phyloP scores from a whole-genome alignment of 2,113 vertebrate genomes.

The Peromyscus maniculatus region DNA sequence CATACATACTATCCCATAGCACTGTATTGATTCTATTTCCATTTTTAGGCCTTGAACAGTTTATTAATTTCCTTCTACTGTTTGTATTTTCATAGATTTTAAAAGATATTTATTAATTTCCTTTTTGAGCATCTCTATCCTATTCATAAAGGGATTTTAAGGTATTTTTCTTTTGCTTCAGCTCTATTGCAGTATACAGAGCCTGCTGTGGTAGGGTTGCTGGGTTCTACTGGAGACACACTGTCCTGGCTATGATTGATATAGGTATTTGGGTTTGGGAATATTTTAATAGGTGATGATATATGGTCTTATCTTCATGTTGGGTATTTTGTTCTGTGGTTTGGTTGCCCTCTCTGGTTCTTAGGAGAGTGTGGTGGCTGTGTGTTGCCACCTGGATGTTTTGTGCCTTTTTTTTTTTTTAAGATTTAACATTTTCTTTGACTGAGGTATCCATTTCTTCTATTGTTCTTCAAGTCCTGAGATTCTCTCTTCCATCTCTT shows the following conservation, averaged over 20 bases:
- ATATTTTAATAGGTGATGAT: neutral
- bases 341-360: neutral
- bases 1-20: no score
- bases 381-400: neutral
- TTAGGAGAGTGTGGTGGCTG: neutral
- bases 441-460: neutral
- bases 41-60: neutral
- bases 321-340: neutral
- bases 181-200: neutral
- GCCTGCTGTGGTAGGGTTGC: neutral
- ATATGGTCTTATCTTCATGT: neutral
- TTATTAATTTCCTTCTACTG: neutral
- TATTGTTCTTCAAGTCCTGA: neutral
- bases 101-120: neutral
- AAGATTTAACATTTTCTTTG: neutral
- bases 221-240: neutral
- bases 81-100: neutral
- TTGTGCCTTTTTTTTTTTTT: no score
- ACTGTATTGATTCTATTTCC: neutral
- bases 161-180: neutral
- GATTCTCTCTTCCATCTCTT: neutral
- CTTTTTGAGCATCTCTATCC: neutral
- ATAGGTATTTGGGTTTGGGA: neutral
- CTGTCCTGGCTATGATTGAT: neutral
- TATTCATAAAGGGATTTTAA: neutral